Evolutionary conservation across 2,888 invertebrate species (phyloP), one percentile per base, ranked within the genome.

Genomic region (Siphonodentalium dalli): DNA sequence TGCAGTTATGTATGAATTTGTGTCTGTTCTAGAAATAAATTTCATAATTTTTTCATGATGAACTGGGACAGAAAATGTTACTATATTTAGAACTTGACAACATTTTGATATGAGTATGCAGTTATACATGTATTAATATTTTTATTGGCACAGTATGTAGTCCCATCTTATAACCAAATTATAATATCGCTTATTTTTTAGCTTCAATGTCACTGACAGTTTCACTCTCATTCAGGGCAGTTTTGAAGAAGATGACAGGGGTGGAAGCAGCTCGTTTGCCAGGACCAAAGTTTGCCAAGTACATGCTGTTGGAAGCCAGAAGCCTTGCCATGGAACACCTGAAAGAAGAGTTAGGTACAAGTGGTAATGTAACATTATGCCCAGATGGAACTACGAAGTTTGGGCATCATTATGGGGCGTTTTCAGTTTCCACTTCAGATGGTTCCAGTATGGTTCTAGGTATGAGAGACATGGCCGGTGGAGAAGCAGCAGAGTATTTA

Each of bases 401-500:
- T 49, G 49, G 49, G 3, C 34, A 49, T 41, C 49, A 49, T 34
- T 49, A 41, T 41, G 41, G 34, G 0, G 41, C 49, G 13, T 41
- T 41, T 24, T 33, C 41, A 13, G 11, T 49, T 49, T 49, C 49
- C 18, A 4, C 35, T 28, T 39, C 39, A 39, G 42, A n/a, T n/a
- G n/a, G 26, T 23, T 27, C 35, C 20, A 46, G 28, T 21, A 46
- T 46, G 47, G 29, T 38, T 24, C 33, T 39, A 35, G 37, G 47
- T 18, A 13, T 47, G 29, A 38, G 47, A 8, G 47, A 47, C 38
- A 47, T 47, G 47, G 39, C 39, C 11, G 2, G 47, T 47, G 29
- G 39, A 21, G 39, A 47, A 29, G 47, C 47, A 9, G 47, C 38
- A 18, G 47, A 38, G 3, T 47, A 47, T 29, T 39, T n/a, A n/a